A percentile compares a stretch with the other conserved stretches of the same genome.
These are phyloP conservation scores for Sebastes oblongus DNA, from an alignment of 2,797 vertebrate genomes.

Conservation along the genomic window DNA sequence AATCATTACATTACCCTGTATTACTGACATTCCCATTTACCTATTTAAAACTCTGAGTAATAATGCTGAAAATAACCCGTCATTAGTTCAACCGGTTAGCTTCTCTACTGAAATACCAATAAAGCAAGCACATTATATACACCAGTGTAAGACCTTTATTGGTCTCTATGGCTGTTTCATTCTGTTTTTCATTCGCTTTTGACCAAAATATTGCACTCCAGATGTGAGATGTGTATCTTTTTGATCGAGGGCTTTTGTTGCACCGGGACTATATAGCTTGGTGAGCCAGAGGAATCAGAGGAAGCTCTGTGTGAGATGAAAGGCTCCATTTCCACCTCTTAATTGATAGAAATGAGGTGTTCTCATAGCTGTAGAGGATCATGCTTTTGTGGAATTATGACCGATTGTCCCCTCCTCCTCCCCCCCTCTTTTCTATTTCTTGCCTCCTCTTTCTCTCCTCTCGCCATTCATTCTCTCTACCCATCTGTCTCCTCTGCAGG, in stretches of 20 bases:
- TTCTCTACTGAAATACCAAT: neutral
- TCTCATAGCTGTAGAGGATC: slow-evolving; percentile 47
- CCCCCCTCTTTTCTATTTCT: neutral
- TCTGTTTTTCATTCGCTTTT: neutral
- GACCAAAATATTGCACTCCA: neutral
- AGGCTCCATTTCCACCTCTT: slow-evolving; percentile 27
- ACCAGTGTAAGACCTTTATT: neutral
- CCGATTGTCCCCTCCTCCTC: slow-evolving; percentile 21
- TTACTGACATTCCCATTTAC: neutral
- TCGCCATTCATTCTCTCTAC: neutral
- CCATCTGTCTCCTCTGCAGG: slow-evolving; percentile 77
- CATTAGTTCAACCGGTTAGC: neutral
- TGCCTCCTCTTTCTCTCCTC: neutral
- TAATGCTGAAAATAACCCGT: neutral
- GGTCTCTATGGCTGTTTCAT: neutral
- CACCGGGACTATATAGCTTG: neutral
- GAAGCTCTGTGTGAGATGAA: slow-evolving; percentile 15
- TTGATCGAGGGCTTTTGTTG: neutral
- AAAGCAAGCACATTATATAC: neutral
- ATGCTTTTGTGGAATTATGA: slow-evolving; percentile 52
- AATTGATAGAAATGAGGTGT: neutral
- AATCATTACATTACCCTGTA: neutral
- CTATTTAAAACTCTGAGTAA: too few species aligned
- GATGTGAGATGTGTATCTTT: neutral
- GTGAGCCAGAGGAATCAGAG: neutral